Base-by-base conservation (phyloP, 2,797 vertebrate genomes). In the Onychomys arenicola region DNA sequence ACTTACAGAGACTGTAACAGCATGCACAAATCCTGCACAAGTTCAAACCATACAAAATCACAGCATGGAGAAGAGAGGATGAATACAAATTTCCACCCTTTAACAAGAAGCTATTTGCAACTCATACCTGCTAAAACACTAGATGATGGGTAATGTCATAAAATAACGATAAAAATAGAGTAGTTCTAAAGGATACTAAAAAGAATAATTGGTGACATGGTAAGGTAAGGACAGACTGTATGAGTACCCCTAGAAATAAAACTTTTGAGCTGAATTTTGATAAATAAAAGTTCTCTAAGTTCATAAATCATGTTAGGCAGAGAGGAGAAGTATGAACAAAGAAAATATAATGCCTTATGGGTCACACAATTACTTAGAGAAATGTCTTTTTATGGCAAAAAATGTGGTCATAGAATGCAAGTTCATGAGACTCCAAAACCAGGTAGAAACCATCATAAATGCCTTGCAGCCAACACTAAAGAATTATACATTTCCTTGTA, bases 151-250 rank as follows among this genome's bases (percentile, higher is more conserved):
- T 32, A 37, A 3, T 57, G 21, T 40, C 46, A 87, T 23, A 61
- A 95, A 93, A 55, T 65, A 91, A 69, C 32, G 83, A 73, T 46
- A 57, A 75, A 77, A 92, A n/a, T n/a, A 27, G 46, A 55, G 6
- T 52, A 17, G 13, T 78, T 21, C 43, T 84, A 55, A 78, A 87
- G 17, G 2, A 34, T 76, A 37, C 23, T 90, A 85, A 92, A 76
- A 12, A 61, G 34, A 92, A 4, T 37, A 91, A 57, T 49, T 65
- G 61, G 5, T 52, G 77, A 14, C 71, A 10, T 23, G 16, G 19
- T n/a, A 46, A 12, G 13, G 1, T 32, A 10, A 90, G 27, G 71
- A 52, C 2, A 37, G 16, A 69, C 3, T 46, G 1, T 40, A 37
- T 4, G 0, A 77, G 0, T 0, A 49, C 77, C 49, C 19, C 37